Evolutionary conservation across 1,140 invertebrate genomes (phyloP), one percentile per base, ranked within the genome.

Genomic region (Drosophila ohnishii): DNA sequence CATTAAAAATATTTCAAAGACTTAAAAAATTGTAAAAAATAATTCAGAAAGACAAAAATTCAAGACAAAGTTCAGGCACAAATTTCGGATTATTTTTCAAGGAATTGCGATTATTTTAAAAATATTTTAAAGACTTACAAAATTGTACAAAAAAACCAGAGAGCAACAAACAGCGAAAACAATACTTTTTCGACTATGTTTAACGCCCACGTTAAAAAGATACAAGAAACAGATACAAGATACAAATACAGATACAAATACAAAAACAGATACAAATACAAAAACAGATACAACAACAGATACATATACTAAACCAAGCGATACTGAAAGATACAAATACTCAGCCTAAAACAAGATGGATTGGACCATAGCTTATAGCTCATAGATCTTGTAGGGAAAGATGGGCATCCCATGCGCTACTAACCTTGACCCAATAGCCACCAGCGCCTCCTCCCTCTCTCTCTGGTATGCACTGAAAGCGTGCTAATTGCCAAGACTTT

Each of bases 401-500:
- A 58, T 51, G 80, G 74, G 50, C 44, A 13, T 50, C 9, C 47
- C 28, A 10, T 78, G 73, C 50, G 58, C 83, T 42, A 70, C 48
- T 84, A 80, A 87, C 83, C 83, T 87, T 87, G 83, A 88, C 83
- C 84, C 84, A 77, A 80, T 73, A 56, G 45, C 45, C 45, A 48
- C 14, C 45, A 47, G 44, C 13, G 11, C 34, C 34, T 37, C 30
- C 30, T 32, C 30, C 6, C 30, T 8, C 7, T 32, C 45, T 45
- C 25, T 47, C 60, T 73, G 72, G 79, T 72, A 75, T 82, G 80
- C 59, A 30, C 75, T 63, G 76, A 85, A 85, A 87, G 83, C 75
- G 82, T 87, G 84, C 83, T 87, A 87, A 87, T 87, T 87, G 84
- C 82, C 50, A 44, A 80, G 56, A 42, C 59, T 78, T 83, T 79